Evolutionary conservation across 2,888 invertebrate species (phyloP), one percentile per base, ranked within the genome.

Genomic region (Mimumesa dahlbomi): DNA sequence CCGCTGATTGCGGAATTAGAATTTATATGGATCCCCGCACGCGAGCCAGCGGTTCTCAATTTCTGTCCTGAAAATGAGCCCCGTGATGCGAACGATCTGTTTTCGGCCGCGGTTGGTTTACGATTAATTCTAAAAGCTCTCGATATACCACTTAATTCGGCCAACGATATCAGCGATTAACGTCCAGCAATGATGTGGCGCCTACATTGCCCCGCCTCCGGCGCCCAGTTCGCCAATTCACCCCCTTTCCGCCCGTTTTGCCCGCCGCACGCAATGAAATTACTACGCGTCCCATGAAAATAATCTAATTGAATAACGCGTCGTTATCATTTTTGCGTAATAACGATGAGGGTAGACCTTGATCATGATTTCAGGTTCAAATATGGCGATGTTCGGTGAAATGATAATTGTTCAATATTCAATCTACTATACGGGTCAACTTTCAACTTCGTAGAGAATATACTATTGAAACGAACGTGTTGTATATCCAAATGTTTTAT

Each of bases 11-110:
- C 86, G 85, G 87, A 89, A 88, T 88, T 87, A 87, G 88, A 89
- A 89, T 89, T 88, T 89, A 89, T 89, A 89, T 89, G 88, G 88
- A 87, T 87, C 84, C 79, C 66, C 78, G 87, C 89, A 89, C 89
- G 89, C 89, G 86, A 87, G 56, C 82, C 87, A 87, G 88, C 74
- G 85, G 82, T 82, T 87, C 87, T 84, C 88, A 85, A 82, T 78
- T 43, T 21, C 54, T 9, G 36, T 16, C 34, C 49, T 38, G 45
- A 43, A 54, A 71, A 73, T 48, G 57, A 74, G 62, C 64, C 58
- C 61, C 68, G 72, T 65, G 67, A 74, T 71, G 58, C 71, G 75
- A 42, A 50, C 78, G 76, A 68, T 76, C 71, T 71, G 73, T 74
- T 74, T 74, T 65, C 71, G 56, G 57, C 49, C 64, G 71, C 66